phyloP scores from a whole-genome alignment of 2,797 vertebrate species.

The Manis javanica region DNA sequence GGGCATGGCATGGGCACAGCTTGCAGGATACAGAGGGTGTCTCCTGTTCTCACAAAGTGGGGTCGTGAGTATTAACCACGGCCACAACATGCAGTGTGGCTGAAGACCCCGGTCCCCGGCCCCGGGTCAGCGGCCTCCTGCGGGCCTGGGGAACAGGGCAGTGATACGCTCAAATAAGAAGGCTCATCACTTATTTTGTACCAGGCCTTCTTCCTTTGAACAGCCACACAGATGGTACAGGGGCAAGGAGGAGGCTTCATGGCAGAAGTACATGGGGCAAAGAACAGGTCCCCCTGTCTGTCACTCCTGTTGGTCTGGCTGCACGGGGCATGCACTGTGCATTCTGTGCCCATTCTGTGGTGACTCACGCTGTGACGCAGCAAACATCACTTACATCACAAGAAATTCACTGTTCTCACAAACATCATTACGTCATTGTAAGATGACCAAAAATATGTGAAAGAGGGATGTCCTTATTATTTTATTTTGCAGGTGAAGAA shows the following conservation, averaged over 20 bases:
- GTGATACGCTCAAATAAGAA: neutral
- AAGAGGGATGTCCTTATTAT: too few relatives aligned
- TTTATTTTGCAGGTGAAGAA: neutral
- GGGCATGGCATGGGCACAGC: neutral
- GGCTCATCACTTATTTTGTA: neutral
- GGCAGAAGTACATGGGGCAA: too few relatives aligned
- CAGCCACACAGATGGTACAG: too few relatives aligned
- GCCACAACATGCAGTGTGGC: too few relatives aligned
- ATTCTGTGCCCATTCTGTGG: neutral
- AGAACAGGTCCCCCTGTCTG: neutral
- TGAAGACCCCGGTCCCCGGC: rapidly evolving
- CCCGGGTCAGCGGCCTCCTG: rapidly evolving
- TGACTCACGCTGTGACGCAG: neutral
- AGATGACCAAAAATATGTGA: neutral
- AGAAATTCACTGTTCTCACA: neutral
- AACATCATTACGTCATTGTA: neutral
- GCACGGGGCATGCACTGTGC: rapidly evolving
- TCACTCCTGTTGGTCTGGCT: neutral
- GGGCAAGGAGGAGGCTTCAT: too few relatives aligned
- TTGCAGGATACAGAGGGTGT: neutral
- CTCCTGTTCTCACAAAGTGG: neutral
- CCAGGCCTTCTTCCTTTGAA: neutral
- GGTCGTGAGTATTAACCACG: neutral
- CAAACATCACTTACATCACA: neutral
- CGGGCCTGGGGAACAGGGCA: rapidly evolving